Percentiles rank a stretch among this genome's conserved stretches.
Evolutionary conservation across 2,888 invertebrate species (phyloP).

Genomic region (Blastobasis lacticolella): DNA sequence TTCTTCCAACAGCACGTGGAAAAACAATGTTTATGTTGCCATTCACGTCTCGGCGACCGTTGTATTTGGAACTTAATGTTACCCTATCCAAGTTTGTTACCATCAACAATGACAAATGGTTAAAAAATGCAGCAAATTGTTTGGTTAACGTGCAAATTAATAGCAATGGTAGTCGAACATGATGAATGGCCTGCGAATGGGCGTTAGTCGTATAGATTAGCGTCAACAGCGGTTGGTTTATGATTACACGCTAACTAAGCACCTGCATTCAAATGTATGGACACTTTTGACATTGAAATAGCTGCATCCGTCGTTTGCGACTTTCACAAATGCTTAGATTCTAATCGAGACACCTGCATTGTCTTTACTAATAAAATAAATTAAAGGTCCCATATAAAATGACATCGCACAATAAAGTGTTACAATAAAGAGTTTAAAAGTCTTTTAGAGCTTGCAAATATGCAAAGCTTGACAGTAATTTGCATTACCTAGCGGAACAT

Average conservation of each 20-base stretch:
- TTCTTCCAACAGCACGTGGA: constrained; percentile 19
- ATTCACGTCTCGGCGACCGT: constrained; percentile 25
- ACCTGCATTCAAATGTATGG: constrained; percentile 35
- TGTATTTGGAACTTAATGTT: constrained; percentile 22
- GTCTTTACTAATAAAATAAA: constrained; percentile 1
- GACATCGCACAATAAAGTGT: no score
- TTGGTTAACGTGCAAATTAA: constrained; percentile 52
- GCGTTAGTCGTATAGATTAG: constrained; percentile 43
- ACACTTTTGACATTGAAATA: constrained; percentile 25
- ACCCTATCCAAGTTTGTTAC: constrained; percentile 19
- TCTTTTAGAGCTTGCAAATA: no score
- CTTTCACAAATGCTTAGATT: constrained; percentile 34
- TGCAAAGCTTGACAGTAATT: no score
- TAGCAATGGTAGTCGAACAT: constrained; percentile 47
- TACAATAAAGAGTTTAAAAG: no score
- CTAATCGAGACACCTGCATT: constrained; percentile 35
- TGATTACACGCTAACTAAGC: constrained; percentile 24
- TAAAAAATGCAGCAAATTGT: constrained; percentile 53
- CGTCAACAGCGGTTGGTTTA: constrained; percentile 24
- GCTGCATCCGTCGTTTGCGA: constrained; percentile 9
- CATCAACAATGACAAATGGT: constrained; percentile 56
- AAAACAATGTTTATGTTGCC: constrained; percentile 13
- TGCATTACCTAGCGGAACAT: no score
- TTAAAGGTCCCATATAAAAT: constrained; percentile 16
- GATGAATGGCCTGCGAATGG: constrained; percentile 39